Evolutionary conservation across 2,113 vertebrate genomes (phyloP).

Genomic region (Halichoeres trimaculatus): DNA sequence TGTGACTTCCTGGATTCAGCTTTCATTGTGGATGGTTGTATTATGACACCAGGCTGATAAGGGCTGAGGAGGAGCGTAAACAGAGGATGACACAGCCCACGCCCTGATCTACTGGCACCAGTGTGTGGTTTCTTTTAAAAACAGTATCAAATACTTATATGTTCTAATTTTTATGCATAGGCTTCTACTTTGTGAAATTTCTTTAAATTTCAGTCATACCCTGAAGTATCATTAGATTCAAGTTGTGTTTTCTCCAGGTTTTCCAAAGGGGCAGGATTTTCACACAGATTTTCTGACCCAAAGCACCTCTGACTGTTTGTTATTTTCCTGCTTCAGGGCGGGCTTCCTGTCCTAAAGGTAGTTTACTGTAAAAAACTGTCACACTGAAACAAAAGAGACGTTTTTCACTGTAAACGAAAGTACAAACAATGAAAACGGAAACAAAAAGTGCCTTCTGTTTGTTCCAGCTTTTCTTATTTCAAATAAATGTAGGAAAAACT

Average conservation of each 20-base stretch:
- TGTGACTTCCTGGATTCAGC: conserved; percentile 40
- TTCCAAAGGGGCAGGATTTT: not conserved
- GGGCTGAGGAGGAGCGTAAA: conserved; percentile 2
- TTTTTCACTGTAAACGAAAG: not conserved
- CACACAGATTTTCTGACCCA: not conserved
- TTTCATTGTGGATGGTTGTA: not conserved
- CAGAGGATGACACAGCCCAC: conserved; percentile 5
- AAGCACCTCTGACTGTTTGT: not conserved
- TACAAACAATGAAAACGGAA: not conserved
- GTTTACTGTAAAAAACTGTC: not conserved
- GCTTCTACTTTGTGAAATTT: too few relatives aligned
- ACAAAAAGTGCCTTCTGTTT: not conserved
- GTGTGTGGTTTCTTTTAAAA: too few relatives aligned
- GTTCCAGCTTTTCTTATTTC: too few relatives aligned
- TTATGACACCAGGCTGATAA: conserved; percentile 22
- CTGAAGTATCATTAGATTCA: too few relatives aligned
- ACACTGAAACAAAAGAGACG: conserved; percentile 1
- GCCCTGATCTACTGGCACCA: not conserved
- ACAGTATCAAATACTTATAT: too few relatives aligned
- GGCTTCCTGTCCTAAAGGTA: not conserved
- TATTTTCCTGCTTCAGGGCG: not conserved
- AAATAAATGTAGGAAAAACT: not conserved
- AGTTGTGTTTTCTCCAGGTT: too few relatives aligned
- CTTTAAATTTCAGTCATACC: not conserved
- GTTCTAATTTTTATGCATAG: too few relatives aligned